phyloP scores from a whole-genome alignment of 2,797 vertebrate species.

The Pipistrellus pygmaeus region DNA sequence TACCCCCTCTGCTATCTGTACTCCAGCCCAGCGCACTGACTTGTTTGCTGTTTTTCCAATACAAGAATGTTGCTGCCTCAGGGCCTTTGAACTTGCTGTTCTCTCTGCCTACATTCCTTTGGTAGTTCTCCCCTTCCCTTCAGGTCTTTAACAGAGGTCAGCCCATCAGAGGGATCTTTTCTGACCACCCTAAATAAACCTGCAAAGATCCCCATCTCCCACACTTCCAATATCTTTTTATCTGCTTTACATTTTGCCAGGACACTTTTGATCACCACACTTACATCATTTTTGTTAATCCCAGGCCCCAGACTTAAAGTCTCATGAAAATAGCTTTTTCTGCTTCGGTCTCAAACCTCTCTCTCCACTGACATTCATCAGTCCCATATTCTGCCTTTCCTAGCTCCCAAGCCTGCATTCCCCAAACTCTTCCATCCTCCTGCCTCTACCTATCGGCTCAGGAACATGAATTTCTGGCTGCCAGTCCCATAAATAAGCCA shows the following conservation, averaged over 20 bases:
- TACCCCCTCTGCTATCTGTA: not conserved
- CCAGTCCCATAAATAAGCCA: not conserved
- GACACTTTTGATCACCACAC: not conserved
- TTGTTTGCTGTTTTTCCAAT: not conserved
- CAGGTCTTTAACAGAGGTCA: not conserved
- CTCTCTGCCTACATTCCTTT: not conserved
- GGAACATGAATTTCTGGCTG: not conserved
- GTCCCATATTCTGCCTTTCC: not conserved
- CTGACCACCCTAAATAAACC: not conserved
- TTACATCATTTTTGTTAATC: conserved; percentile 1
- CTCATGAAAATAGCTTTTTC: not conserved
- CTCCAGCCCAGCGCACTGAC: not conserved
- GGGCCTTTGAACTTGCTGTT: not conserved
- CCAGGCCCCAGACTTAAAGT: not conserved
- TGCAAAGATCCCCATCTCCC: not conserved
- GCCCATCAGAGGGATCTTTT: not conserved
- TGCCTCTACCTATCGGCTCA: not conserved
- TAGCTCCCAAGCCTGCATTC: not conserved
- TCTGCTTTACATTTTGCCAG: not conserved
- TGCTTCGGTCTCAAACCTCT: not conserved
- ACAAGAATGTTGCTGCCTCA: not conserved
- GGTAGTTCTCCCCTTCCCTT: not conserved
- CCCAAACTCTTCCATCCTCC: not conserved
- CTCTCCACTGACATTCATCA: not conserved
- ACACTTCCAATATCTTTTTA: not conserved